A percentile compares a stretch with the other conserved stretches of the same genome.
phyloP scores from a whole-genome alignment of 2,113 vertebrate genomes.

The Clupea harengus region DNA sequence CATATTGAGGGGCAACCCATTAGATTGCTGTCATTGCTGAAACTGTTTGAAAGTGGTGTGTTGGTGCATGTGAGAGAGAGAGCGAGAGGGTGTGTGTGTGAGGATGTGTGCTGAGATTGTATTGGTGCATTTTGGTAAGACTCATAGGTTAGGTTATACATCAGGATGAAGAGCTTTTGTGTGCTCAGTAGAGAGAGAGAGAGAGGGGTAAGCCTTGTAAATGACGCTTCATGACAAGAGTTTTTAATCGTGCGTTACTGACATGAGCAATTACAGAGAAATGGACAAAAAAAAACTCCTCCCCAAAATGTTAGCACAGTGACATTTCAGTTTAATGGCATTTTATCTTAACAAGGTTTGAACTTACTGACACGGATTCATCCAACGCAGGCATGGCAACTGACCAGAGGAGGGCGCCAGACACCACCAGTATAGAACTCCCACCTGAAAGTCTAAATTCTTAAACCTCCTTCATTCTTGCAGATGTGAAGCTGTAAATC shows the following conservation, averaged over 20 bases:
- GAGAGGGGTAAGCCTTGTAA: neutral
- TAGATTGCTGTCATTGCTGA: neutral
- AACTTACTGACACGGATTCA: constrained; percentile 8
- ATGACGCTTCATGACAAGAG: neutral
- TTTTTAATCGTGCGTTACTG: neutral
- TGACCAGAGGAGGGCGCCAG: constrained; percentile 42
- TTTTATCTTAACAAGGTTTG: neutral
- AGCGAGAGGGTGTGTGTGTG: no score
- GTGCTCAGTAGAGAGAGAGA: neutral
- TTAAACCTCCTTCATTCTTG: neutral
- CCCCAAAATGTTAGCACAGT: neutral
- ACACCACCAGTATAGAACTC: neutral
- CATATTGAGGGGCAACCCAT: no score
- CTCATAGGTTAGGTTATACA: no score
- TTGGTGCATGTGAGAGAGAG: neutral
- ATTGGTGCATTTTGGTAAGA: no score
- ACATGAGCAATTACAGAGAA: neutral
- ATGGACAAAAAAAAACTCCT: neutral
- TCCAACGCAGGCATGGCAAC: constrained; percentile 28
- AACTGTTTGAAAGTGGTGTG: neutral
- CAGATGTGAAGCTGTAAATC: neutral
- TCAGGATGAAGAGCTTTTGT: no score
- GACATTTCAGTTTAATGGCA: neutral
- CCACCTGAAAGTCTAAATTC: neutral
- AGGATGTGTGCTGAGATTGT: neutral